Base-by-base conservation (phyloP, 2,888 invertebrate genomes). In the Slavum lentiscoides region DNA sequence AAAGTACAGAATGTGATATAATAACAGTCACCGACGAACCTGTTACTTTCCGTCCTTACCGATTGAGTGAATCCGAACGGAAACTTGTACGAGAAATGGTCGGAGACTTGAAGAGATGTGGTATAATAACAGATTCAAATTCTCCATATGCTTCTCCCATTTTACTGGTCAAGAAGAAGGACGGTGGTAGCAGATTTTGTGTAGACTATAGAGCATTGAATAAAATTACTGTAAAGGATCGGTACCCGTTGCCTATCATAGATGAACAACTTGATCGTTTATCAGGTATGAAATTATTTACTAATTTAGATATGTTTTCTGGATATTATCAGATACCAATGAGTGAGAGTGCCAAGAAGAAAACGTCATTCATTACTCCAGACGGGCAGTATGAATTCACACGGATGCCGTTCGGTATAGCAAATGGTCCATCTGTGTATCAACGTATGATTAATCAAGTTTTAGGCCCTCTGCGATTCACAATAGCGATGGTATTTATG, bases 361-460 rank as follows among this genome's bases (percentile, higher is more conserved):
- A 64, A 11, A 64, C 37, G 19, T 64, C 55, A 15, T 75, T 75
- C 49, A 61, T 75, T 0, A 75, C 75, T 4, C 30, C 75, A 13
- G 62, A 58, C 53, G 75, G 75, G 3, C 49, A 75, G 17, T 75
- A 55, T 75, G 75, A 75, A 30, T 75, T 75, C n/a, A 53, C 53
- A 21, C 23, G 75, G 7, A 69, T 77, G 39, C 69, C 70, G 8
- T 77, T 77, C n/a, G 77, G 70, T 6, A 15, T 70, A 39, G 58
- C 30, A 1, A 75, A 66, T 19, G 64, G 59, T 17, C 74, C 67
- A n/a, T 23, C 64, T 8, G 75, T 64, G 3, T 75, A 59, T n/a
- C 75, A 75, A 21, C 43, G 75, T 2, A 39, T 75, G 30, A 75
- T 75, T 11, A 66, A 43, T 8, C 11, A 37, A 30, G 21, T 75